phyloP scores from a whole-genome alignment of 2,888 invertebrate species.

The Unio delphinus region DNA sequence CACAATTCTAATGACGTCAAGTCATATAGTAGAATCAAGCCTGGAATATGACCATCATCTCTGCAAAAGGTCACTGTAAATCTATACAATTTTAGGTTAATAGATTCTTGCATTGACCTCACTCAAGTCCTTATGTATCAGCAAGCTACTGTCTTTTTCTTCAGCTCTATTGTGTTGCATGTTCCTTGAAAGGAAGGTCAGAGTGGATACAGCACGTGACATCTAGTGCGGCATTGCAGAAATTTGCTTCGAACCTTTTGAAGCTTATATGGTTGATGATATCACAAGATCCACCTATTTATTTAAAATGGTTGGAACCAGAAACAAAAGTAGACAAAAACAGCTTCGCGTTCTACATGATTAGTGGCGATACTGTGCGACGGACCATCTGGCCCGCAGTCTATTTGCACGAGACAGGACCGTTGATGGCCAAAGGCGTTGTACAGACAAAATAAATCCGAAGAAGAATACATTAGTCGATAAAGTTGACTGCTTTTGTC shows the following conservation, averaged over 20 bases:
- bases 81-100: no score
- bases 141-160: no score
- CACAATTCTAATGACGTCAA: no score
- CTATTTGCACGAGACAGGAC: slow-evolving; percentile 27
- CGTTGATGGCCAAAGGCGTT: slow-evolving; percentile 27
- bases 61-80: no score
- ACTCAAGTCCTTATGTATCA: no score
- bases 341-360: slow-evolving; percentile 22
- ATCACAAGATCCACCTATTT: slow-evolving; percentile 22
- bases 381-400: slow-evolving; percentile 34
- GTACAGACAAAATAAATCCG: slow-evolving; percentile 4
- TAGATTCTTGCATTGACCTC: no score
- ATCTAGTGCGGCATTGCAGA: not conserved
- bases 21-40: no score
- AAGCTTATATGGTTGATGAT: slow-evolving; percentile 31
- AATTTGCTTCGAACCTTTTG: slow-evolving; percentile 10
- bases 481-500: no score
- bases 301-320: slow-evolving; percentile 14
- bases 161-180: no score
- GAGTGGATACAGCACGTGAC: not conserved
- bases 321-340: slow-evolving; percentile 14
- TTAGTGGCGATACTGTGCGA: slow-evolving; percentile 19
- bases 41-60: no score
- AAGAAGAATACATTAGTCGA: no score
- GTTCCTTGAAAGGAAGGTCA: not conserved